Conservation (phyloP, 2,113 vertebrate species). For the Coptodon bakossiorum region DNA sequence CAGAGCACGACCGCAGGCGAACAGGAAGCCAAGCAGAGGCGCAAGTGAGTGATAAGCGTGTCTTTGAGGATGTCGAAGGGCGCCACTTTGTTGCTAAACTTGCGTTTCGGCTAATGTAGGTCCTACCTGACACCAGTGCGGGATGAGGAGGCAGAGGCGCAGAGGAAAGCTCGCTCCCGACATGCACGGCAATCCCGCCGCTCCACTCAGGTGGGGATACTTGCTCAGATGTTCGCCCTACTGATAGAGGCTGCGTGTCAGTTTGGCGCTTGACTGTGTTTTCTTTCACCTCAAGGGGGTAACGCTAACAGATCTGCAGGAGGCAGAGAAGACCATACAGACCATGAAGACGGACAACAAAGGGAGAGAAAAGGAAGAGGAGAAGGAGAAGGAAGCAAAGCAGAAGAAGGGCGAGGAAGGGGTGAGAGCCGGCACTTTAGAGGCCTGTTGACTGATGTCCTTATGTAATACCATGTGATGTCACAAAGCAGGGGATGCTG, state of each 20-base stretch:
- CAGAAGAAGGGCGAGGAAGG: constrained; percentile 71
- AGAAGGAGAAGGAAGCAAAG: constrained; percentile 64
- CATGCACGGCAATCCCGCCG: constrained; percentile 76
- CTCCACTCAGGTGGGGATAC: constrained; percentile 70
- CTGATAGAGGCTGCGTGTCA: background rate
- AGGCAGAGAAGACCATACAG: constrained; percentile 77
- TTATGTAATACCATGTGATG: background rate
- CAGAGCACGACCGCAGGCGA: constrained; percentile 46
- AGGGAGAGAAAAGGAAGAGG: constrained; percentile 61
- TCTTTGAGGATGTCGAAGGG: background rate
- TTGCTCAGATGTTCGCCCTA: background rate
- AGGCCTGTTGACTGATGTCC: background rate
- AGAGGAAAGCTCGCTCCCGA: constrained; percentile 77
- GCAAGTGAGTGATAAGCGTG: constrained; percentile 63
- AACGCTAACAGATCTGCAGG: constrained; percentile 79
- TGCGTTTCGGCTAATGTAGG: constrained; percentile 25
- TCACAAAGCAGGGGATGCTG: constrained; percentile 1
- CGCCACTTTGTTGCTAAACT: background rate
- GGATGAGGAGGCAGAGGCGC: constrained; percentile 78
- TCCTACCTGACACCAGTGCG: constrained; percentile 78
- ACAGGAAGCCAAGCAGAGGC: constrained; percentile 72
- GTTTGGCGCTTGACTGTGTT: background rate
- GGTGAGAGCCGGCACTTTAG: constrained; percentile 46
- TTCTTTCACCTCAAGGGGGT: constrained; percentile 65
- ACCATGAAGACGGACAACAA: constrained; percentile 65